Evolutionary conservation across 1,140 invertebrate genomes (phyloP).

Genomic region (Calycopis cecrops): DNA sequence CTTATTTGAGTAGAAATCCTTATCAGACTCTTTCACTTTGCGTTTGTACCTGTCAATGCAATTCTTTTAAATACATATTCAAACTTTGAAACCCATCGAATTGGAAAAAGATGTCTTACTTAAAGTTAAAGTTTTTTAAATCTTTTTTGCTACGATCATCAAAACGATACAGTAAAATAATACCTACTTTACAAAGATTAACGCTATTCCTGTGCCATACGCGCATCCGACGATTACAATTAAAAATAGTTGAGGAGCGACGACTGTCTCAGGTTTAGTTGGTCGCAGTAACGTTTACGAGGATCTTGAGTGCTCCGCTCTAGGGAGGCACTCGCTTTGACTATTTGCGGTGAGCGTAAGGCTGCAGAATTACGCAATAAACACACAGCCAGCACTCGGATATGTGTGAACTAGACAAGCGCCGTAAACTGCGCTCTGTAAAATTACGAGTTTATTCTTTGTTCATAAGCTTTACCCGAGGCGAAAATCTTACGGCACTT

Average conservation of each 20-base stretch:
- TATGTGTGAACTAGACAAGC: background rate
- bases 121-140: too few relatives aligned
- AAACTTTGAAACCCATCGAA: too few relatives aligned
- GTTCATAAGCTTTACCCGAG: constrained; percentile 5
- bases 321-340: constrained; percentile 2
- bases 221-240: too few relatives aligned
- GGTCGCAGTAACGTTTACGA: background rate
- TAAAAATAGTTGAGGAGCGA: background rate
- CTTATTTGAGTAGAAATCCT: too few relatives aligned
- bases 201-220: too few relatives aligned
- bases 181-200: too few relatives aligned
- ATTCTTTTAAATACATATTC: too few relatives aligned
- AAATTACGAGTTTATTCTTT: constrained; percentile 8
- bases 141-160: too few relatives aligned
- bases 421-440: background rate
- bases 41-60: too few relatives aligned
- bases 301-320: background rate
- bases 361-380: constrained; percentile 1
- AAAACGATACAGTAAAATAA: too few relatives aligned
- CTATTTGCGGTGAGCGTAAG: constrained; percentile 2
- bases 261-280: constrained; percentile 1
- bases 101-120: too few relatives aligned
- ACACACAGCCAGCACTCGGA: background rate
- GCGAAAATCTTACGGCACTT: background rate
- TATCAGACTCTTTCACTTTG: too few relatives aligned